These are phyloP conservation scores for Anguilla megastoma DNA, from an alignment of 2,797 vertebrate species.

Conservation along the genomic window DNA sequence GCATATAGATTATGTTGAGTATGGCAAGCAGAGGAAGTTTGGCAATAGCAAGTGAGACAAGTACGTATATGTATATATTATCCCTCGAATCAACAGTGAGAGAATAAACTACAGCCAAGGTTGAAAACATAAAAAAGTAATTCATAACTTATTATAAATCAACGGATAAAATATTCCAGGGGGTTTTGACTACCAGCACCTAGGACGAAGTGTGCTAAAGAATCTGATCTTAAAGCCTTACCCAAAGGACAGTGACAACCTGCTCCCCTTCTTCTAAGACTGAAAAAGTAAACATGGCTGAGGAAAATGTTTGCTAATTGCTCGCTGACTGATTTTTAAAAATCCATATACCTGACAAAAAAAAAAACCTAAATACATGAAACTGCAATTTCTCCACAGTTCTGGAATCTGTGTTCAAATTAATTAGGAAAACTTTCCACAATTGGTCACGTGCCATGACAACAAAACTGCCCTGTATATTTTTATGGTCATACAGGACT, in stretches of 20 bases:
- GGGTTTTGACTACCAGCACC: not conserved
- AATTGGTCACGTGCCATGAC: not conserved
- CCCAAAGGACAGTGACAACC: not conserved
- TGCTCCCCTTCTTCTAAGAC: not conserved
- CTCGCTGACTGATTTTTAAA: not conserved
- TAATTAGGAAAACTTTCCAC: not conserved
- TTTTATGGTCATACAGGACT: not conserved
- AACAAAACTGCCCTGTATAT: not conserved
- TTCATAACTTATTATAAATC: not conserved
- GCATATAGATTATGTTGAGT: constrained; percentile 10
- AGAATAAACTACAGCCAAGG: not conserved
- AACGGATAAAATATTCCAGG: not conserved
- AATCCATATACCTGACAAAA: constrained; percentile 1
- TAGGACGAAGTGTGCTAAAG: not conserved
- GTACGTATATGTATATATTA: not conserved
- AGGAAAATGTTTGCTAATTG: not conserved
- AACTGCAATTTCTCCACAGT: not conserved
- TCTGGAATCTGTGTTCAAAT: not conserved
- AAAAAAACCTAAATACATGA: not conserved
- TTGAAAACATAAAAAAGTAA: constrained; percentile 3
- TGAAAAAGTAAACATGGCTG: not conserved
- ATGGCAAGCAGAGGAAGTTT: constrained; percentile 18
- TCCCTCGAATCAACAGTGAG: not conserved
- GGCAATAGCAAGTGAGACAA: not conserved
- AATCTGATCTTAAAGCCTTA: not conserved